Evolutionary conservation across 2,113 vertebrate genomes (phyloP), one percentile per base, ranked within the genome.

Genomic region (Amblyornis subalaris): DNA sequence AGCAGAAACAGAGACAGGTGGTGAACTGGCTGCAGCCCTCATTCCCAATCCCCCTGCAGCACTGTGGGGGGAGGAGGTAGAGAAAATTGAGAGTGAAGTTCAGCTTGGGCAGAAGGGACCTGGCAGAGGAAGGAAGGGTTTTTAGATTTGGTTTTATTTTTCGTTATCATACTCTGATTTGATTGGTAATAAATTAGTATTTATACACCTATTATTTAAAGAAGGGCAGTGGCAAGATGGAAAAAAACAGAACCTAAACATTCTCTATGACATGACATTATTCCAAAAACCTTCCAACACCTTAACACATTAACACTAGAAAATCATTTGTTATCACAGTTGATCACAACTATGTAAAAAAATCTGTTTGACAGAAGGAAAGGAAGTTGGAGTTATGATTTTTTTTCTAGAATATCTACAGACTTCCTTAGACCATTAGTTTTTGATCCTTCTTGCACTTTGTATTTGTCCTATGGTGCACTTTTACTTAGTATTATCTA

Each of bases 101-200:
- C 24, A 74, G 29, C 21, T 17, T 26, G 17, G 4, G 13, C 25
- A 61, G n/a, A 82, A 75, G 14, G 3, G 7, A 67, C 3, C 2
- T 0, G 1, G 6, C 16, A 45, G 7, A 14, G 1, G 3, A 67
- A 61, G 7, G 6, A 25, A 6, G 26, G 0, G 4, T 40, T n/a
- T 74, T 75, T 53, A 40, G 11, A 19, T 54, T 54, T 31, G 14
- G 9, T 12, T 81, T 81, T 74, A 31, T 53, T 75, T 75, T 21
- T 69, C 29, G 48, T 61, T 69, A 45, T 61, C 29, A 14, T 61
- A 15, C 47, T 42, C 25, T 75, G 38, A 12, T 67, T 51, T 31
- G 6, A 31, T 5, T 33, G 40, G 4, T 22, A 35, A 47, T 18
- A 31, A 38, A 47, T 33, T 55, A 80, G 3, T 58, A 26, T 58